A percentile compares a stretch with the other conserved stretches of the same genome.
Conservation (phyloP, 2,797 vertebrate genomes). For the Semotilus atromaculatus region DNA sequence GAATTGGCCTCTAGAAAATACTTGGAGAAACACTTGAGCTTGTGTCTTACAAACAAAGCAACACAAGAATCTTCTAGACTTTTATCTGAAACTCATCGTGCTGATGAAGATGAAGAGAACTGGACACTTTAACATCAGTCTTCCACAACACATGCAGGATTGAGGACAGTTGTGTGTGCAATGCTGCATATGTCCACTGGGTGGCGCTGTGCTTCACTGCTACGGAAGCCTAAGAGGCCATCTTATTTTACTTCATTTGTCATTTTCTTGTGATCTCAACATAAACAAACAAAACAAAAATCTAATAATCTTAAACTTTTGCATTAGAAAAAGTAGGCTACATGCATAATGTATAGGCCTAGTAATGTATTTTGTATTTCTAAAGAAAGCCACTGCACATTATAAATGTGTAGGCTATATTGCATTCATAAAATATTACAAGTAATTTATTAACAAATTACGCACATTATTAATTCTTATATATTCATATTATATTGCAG, state of each 20-base stretch:
- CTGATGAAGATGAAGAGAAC: neutral
- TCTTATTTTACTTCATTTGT: neutral
- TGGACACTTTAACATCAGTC: neutral
- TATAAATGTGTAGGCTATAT: neutral
- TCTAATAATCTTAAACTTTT: neutral
- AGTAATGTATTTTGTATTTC: neutral
- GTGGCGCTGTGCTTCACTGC: neutral
- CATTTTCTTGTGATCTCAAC: neutral
- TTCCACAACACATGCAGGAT: neutral
- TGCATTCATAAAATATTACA: neutral
- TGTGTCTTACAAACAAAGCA: neutral
- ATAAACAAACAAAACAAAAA: neutral
- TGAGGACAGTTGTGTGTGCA: neutral
- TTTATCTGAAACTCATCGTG: neutral
- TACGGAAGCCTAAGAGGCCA: neutral
- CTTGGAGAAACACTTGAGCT: neutral
- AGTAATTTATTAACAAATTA: neutral
- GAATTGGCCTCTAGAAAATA: neutral
- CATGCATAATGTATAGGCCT: neutral
- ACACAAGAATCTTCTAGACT: neutral
- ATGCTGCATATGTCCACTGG: neutral
- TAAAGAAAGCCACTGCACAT: neutral
- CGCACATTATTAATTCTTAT: neutral
- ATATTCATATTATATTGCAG: neutral
- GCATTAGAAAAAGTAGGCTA: neutral